Base-by-base conservation (phyloP, 2,797 vertebrate genomes). In the Furcifer pardalis region DNA sequence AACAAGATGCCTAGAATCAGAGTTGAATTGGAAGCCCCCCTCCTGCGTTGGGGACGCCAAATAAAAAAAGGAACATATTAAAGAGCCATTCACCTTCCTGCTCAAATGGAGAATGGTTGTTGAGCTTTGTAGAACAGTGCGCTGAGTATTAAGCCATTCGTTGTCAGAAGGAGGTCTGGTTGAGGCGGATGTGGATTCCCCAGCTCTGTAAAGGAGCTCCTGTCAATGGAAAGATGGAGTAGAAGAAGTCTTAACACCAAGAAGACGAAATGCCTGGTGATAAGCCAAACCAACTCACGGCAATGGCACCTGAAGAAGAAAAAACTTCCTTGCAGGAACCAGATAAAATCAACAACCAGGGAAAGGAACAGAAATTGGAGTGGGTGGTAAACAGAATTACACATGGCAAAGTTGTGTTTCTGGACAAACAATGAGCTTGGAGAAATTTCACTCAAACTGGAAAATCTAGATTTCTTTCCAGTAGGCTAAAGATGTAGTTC, bases 161-260 rank as follows among this genome's bases (percentile, higher is more conserved):
- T 52, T 89, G 85, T 84, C 86, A 89, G 79, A 73, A 79, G 87
- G 62, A 77, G 75, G 86, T 56, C 27, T 77, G 75, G 86, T 85
- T 62, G 81, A 92, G 32, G 82, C 69, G 83, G 88, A 66, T 0
- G 0, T 52, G n/a, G 78, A n/a, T n/a, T n/a, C n/a, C n/a, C n/a
- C 63, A 83, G 74, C 77, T 75, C 79, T 76, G 27, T 32, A 12
- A 84, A 60, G 32, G 68, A 83, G 83, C 35, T 62, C 40, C 72
- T 83, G 82, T 27, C 83, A 46, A 30, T 77, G 59, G n/a, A 35
- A 85, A 83, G 78, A 73, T 19, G 32, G 42, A 87, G 69, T 46
- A 71, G 7, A 78, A 88, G 68, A 52, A 42, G 76, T 42, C 27
- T 2, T n/a, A n/a, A n/a, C n/a, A n/a, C n/a, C n/a, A n/a, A n/a